Percentiles rank a stretch among this genome's conserved stretches.
Evolutionary conservation across 92 coral and sea anemone species (phyloP).

Genomic region (Epizoanthus fatuus): DNA sequence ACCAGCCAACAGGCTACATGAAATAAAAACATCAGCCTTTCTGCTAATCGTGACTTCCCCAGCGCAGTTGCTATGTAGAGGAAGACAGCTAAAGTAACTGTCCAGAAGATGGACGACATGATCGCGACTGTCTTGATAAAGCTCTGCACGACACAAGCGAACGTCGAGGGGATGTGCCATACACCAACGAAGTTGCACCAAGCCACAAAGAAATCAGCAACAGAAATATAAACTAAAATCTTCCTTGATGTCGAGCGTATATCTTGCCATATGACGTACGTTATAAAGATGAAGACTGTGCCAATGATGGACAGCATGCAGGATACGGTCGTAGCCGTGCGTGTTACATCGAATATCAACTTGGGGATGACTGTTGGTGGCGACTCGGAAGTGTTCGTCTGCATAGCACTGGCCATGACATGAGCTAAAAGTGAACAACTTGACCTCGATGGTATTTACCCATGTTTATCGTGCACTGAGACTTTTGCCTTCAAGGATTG

Average conservation of each 20-base stretch:
- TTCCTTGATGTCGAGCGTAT: constrained; percentile 52
- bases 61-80: constrained; percentile 41
- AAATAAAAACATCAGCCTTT: constrained; percentile 46
- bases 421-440: too few relatives aligned
- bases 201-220: constrained; percentile 49
- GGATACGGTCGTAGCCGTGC: not conserved
- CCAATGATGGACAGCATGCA: constrained; percentile 43
- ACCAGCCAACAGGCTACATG: constrained; percentile 44
- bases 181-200: constrained; percentile 22
- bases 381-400: too few relatives aligned
- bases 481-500: too few relatives aligned
- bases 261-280: constrained; percentile 58
- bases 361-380: too few relatives aligned
- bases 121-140: constrained; percentile 42
- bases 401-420: too few relatives aligned
- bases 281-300: constrained; percentile 41
- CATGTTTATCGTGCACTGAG: too few relatives aligned
- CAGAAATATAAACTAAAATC: constrained; percentile 57
- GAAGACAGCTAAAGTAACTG: constrained; percentile 49
- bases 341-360: constrained; percentile 13
- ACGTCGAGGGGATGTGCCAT: constrained; percentile 9
- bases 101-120: constrained; percentile 63
- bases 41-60: constrained; percentile 33
- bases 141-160: constrained; percentile 41
- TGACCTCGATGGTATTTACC: too few relatives aligned